Evolutionary conservation across 1,140 invertebrate species (phyloP).

Genomic region (Cyrtorhinus lividipennis): DNA sequence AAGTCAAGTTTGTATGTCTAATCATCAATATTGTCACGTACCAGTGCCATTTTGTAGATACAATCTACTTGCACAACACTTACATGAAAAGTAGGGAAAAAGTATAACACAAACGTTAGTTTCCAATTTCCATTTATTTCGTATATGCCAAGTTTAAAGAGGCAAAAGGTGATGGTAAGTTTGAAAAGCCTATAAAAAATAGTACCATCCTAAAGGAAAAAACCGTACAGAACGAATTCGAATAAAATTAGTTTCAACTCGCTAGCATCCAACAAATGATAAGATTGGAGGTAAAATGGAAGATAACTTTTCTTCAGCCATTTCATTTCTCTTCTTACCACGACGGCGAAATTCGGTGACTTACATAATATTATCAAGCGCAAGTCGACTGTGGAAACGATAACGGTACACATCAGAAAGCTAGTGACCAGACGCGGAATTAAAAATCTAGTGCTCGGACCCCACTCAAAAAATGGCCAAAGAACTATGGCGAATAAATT

Average conservation of each 20-base stretch:
- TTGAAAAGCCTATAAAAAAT: background rate
- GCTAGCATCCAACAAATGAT: background rate
- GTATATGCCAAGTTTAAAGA: constrained; percentile 8
- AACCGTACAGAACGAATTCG: background rate
- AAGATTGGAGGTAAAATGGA: background rate
- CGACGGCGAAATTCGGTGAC: background rate
- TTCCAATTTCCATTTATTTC: constrained; percentile 5
- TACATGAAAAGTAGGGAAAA: too few species aligned
- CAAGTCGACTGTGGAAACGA: background rate
- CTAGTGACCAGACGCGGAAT: too few species aligned
- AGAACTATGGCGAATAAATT: too few species aligned
- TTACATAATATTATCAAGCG: background rate
- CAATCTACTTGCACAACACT: too few species aligned
- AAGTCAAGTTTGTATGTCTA: too few species aligned
- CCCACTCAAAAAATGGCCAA: too few species aligned
- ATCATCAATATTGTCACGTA: too few species aligned
- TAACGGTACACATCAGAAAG: too few species aligned
- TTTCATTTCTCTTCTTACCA: background rate
- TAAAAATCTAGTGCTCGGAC: too few species aligned
- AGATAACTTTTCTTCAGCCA: background rate
- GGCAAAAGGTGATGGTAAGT: constrained; percentile 8
- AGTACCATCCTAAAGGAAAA: background rate
- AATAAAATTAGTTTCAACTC: background rate
- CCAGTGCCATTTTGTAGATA: too few species aligned
- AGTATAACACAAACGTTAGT: too few species aligned